Conservation (phyloP, 1,140 invertebrate genomes). For the Vanessa tameamea region DNA sequence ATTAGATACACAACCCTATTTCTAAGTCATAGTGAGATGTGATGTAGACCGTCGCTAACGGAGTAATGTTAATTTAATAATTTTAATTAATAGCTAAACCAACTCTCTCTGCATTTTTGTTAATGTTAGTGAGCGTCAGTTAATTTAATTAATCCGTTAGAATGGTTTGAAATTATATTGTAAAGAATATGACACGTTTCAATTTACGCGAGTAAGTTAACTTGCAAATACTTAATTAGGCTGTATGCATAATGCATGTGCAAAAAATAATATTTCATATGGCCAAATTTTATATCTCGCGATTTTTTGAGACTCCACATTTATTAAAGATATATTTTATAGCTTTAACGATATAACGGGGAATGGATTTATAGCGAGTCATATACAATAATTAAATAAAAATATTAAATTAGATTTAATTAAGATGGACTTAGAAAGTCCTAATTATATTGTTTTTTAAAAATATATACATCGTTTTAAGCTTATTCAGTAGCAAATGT, state of each 20-base stretch:
- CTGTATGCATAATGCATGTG: not conserved
- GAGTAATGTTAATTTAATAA: conserved; percentile 53
- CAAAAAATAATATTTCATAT: too few species aligned
- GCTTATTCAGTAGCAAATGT: too few species aligned
- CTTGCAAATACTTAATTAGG: conserved; percentile 1
- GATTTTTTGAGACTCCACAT: too few species aligned
- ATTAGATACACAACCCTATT: conserved; percentile 28
- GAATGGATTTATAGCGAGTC: too few species aligned
- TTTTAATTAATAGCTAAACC: conserved; percentile 40
- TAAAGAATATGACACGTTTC: not conserved
- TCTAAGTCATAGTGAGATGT: conserved; percentile 28
- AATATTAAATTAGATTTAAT: too few species aligned
- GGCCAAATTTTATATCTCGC: too few species aligned
- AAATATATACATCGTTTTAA: too few species aligned
- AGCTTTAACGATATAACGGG: too few species aligned
- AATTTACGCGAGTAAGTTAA: not conserved
- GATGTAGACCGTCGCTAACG: conserved; percentile 42
- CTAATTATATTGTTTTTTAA: too few species aligned
- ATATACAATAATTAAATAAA: too few species aligned
- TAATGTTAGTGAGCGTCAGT: conserved; percentile 22
- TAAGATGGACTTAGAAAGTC: too few species aligned
- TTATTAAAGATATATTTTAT: too few species aligned
- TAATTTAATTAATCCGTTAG: conserved; percentile 10
- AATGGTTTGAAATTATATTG: conserved; percentile 12
- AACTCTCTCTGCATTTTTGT: conserved; percentile 46